Evolutionary conservation across 2,888 invertebrate species (phyloP).

Genomic region (Oscheius sp.): DNA sequence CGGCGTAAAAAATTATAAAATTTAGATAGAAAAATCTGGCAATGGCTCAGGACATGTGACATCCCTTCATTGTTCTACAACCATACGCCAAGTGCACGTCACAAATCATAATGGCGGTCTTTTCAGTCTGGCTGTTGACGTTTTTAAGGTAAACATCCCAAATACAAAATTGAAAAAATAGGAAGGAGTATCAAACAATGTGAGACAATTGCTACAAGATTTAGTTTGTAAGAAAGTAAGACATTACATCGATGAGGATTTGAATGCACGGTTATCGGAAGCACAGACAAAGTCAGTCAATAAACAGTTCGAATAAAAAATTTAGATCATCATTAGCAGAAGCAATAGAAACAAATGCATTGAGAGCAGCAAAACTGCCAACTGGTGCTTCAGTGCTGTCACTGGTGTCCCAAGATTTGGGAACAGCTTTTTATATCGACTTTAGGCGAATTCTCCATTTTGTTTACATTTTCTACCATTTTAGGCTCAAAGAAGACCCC

Average conservation of each 20-base stretch:
- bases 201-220: slow-evolving; percentile 52
- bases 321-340: slow-evolving; percentile 38
- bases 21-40: slow-evolving; percentile 46
- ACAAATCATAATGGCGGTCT: slow-evolving; percentile 62
- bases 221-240: slow-evolving; percentile 57
- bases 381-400: slow-evolving; percentile 15
- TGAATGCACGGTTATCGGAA: slow-evolving; percentile 55
- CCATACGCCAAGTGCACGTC: slow-evolving; percentile 49
- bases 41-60: slow-evolving; percentile 52
- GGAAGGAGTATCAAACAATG: slow-evolving; percentile 60
- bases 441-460: slow-evolving; percentile 30
- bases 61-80: slow-evolving; percentile 46
- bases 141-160: slow-evolving; percentile 45
- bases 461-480: too few relatives aligned
- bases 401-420: slow-evolving; percentile 32
- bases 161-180: slow-evolving; percentile 17
- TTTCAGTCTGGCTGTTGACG: slow-evolving; percentile 57
- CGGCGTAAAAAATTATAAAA: not conserved
- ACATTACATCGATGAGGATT: slow-evolving; percentile 59
- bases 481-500: slow-evolving; percentile 53
- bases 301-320: not conserved
- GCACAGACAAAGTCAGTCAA: slow-evolving; percentile 45
- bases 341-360: slow-evolving; percentile 48
- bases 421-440: slow-evolving; percentile 43
- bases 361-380: slow-evolving; percentile 35